These are phyloP conservation scores for Homarus americanus DNA, from an alignment of 1,140 invertebrate genomes.

Conservation along the genomic window DNA sequence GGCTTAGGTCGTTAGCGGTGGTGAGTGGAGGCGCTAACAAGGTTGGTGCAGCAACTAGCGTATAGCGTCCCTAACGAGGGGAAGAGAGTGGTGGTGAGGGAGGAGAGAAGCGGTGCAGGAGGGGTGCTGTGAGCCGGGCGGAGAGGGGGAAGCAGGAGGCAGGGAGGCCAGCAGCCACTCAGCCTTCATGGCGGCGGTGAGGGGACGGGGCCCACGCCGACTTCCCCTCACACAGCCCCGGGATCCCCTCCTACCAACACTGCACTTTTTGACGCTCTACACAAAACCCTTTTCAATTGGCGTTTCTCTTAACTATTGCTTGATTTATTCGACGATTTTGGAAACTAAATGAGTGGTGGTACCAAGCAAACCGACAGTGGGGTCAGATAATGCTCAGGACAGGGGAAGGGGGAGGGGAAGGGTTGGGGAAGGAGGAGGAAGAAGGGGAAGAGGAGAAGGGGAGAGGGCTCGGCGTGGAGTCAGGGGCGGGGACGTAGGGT, in stretches of 20 bases:
- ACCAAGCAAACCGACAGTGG: background rate
- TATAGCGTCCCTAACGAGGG: background rate
- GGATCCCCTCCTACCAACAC: slow-evolving; percentile 17
- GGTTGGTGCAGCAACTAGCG: slow-evolving; percentile 8
- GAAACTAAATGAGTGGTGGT: slow-evolving; percentile 9
- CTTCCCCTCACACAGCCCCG: slow-evolving; percentile 21
- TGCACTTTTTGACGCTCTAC: slow-evolving; percentile 19
- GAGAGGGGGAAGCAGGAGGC: background rate
- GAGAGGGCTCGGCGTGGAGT: background rate
- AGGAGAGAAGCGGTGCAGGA: background rate
- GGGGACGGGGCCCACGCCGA: background rate
- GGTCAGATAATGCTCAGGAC: background rate
- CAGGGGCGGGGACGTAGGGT: no score
- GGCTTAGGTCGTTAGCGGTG: slow-evolving; percentile 5
- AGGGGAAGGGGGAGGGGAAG: background rate
- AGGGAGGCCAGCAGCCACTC: background rate
- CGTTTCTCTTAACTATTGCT: slow-evolving; percentile 18
- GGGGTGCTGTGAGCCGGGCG: background rate
- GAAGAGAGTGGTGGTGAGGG: background rate
- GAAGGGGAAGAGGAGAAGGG: background rate
- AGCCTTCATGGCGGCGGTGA: background rate
- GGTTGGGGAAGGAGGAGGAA: background rate
- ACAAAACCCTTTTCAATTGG: slow-evolving; percentile 22
- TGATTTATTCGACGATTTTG: slow-evolving; percentile 15
- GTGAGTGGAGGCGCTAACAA: slow-evolving; percentile 1